A percentile compares a stretch with the other conserved stretches of the same genome.
Conservation (phyloP, 2,888 invertebrate species). For the Volucella zonaria region DNA sequence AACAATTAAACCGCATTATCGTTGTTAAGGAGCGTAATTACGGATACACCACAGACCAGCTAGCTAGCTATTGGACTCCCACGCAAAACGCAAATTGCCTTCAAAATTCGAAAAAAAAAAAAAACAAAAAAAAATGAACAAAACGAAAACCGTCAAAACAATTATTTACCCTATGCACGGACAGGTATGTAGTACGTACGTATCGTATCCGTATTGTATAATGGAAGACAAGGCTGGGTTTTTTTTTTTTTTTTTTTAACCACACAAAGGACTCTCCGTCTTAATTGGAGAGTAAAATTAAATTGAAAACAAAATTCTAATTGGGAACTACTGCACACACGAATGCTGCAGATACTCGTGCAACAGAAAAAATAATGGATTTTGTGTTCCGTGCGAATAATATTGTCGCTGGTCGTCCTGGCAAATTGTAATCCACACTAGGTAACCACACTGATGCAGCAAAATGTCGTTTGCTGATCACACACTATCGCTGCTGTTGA, state of each 20-base stretch:
- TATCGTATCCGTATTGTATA: neutral
- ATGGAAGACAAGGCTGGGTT: conserved; percentile 6
- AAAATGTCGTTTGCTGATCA: conserved; percentile 40
- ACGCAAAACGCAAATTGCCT: conserved; percentile 53
- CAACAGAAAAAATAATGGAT: conserved; percentile 21
- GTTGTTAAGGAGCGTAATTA: conserved; percentile 71
- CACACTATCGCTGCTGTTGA: conserved; percentile 32
- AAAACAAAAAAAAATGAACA: neutral
- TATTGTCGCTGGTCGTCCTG: conserved; percentile 8
- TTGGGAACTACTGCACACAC: conserved; percentile 31
- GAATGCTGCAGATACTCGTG: neutral
- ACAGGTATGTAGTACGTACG: conserved; percentile 20
- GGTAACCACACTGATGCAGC: conserved; percentile 23
- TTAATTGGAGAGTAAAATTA: conserved; percentile 4
- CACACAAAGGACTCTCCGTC: conserved; percentile 18
- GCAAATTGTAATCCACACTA: conserved; percentile 55
- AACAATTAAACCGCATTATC: conserved; percentile 73
- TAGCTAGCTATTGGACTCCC: conserved; percentile 43
- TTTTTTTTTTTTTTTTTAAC: neutral
- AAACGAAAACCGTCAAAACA: conserved; percentile 19
- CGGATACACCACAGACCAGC: conserved; percentile 31
- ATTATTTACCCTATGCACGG: conserved; percentile 54
- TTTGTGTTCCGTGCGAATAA: conserved; percentile 15
- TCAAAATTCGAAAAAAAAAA: conserved; percentile 14
- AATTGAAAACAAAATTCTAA: conserved; percentile 48